phyloP scores from a whole-genome alignment of 2,797 vertebrate species.

The Alfaro cultratus region DNA sequence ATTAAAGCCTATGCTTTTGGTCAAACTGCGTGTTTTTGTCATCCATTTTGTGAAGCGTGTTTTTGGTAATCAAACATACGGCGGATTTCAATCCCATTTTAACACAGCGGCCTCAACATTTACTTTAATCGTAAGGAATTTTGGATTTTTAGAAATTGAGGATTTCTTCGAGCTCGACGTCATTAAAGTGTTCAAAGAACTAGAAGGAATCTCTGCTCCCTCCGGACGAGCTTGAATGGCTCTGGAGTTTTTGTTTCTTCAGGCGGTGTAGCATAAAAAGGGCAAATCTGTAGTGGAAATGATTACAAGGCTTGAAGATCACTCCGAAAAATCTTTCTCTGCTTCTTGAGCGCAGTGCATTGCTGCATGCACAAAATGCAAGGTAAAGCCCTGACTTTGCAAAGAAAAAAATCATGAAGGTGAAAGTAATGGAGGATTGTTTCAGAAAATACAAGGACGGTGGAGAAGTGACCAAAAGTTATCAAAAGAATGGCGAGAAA shows the following conservation, averaged over 20 bases:
- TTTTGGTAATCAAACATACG: background rate
- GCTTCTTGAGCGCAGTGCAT: background rate
- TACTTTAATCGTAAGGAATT: background rate
- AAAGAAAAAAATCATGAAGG: background rate
- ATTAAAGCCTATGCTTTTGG: background rate
- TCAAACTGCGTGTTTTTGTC: background rate
- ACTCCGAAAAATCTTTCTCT: background rate
- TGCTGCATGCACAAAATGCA: background rate
- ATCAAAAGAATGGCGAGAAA: background rate
- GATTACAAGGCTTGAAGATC: background rate
- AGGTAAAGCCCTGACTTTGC: background rate
- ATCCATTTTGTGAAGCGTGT: background rate
- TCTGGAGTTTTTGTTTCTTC: background rate
- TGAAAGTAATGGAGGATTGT: background rate
- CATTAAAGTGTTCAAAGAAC: background rate
- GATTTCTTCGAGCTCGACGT: background rate
- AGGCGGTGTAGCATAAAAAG: background rate
- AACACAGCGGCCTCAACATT: background rate
- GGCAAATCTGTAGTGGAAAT: background rate
- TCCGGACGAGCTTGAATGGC: background rate
- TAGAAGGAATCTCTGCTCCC: background rate
- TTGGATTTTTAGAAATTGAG: background rate
- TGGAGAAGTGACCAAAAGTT: background rate
- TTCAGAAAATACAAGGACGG: background rate
- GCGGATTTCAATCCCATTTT: background rate